Evolutionary conservation across 2,888 invertebrate species (phyloP), one percentile per base, ranked within the genome.

Genomic region (Netelia melanura): DNA sequence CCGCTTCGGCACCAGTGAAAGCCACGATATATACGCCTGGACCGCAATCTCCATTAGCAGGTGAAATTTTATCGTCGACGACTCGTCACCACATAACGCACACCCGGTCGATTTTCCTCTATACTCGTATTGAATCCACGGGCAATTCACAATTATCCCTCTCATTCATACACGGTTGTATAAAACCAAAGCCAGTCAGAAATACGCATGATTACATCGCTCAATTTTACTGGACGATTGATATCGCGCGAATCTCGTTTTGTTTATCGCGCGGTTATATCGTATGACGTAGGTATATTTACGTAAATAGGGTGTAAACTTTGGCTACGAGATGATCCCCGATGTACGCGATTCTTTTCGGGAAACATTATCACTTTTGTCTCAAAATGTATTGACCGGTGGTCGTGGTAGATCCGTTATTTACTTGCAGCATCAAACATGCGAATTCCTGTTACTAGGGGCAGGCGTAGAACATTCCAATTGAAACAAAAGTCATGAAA

Each of bases 11-110:
- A 38, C 21, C 23, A 30, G 25, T 30, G 30, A n/a, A 48, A 54
- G 48, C 67, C 74, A 23, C 43, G 68, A 54, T 72, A 78, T 58
- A 61, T 21, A 54, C 11, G 58, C 17, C n/a, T 21, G 56, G 38
- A 76, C 82, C 75, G 61, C 85, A 82, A 85, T 85, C 75, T 79
- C 82, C 85, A 82, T 85, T 79, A 85, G 71, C 85, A 85, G 81
- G 85, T 79, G 81, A 76, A 85, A 85, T 82, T 85, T 82, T 82
- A 82, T 85, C 79, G 79, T 75, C 61, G 79, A 79, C 75, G 48
- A 81, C 58, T 72, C 85, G 75, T 61, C 74, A 68, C 75, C 67
- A 17, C 14, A 21, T 30, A n/a, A 14, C 11, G 11, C 48, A 6
- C 44, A 23, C 48, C 10, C 52, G 9, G 1, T 5, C 25, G 30